Evolutionary conservation across 2,113 vertebrate species (phyloP), one percentile per base, ranked within the genome.

Genomic region (Hemichromis elongatus): DNA sequence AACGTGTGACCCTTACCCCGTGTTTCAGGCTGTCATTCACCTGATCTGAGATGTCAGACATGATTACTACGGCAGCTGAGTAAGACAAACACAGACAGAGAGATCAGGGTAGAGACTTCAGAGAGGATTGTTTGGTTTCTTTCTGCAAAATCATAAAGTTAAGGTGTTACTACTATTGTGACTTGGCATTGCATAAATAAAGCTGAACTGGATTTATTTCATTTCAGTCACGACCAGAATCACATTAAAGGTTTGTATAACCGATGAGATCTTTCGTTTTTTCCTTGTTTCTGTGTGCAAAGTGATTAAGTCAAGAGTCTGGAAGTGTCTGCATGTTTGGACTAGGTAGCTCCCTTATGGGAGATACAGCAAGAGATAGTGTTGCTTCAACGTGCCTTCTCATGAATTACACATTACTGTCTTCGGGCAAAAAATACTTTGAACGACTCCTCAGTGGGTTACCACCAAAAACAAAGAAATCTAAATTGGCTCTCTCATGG

Each of bases 1-100:
- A 26, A 30, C 4, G 35, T 13, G 21, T 18, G 16, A 37, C 5
- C 97, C 98, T 98, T 89, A 99, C 98, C 96, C 97, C 98, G 63
- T 98, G 95, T 78, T 96, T 95, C 93, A 99, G 96, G 88, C 96
- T 97, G 91, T 98, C 97, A 0, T 96, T 98, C 53, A 97, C 97
- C 77, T 94, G 96, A 87, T 97, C 97, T 1, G 97, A 97, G 78
- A 98, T 95, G 92, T 97, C 97, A 81, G 97, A 97, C 89, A 99
- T 88, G 2, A 97, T 92, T 5, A 89, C 94, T 89, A 98, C 95
- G 9, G 96, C 97, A 89, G 97, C 98, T 99, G 93, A 26, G 84
- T n/a, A 11, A 86, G 50, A 89, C n/a, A 86, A 53, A 90, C 33
- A 80, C 5, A 77, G 19, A 59, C 19, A 86, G 4, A 26, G 3